A percentile compares a stretch with the other conserved stretches of the same genome.
Evolutionary conservation across 1,140 invertebrate genomes (phyloP).

Genomic region (Drosophila burlai): DNA sequence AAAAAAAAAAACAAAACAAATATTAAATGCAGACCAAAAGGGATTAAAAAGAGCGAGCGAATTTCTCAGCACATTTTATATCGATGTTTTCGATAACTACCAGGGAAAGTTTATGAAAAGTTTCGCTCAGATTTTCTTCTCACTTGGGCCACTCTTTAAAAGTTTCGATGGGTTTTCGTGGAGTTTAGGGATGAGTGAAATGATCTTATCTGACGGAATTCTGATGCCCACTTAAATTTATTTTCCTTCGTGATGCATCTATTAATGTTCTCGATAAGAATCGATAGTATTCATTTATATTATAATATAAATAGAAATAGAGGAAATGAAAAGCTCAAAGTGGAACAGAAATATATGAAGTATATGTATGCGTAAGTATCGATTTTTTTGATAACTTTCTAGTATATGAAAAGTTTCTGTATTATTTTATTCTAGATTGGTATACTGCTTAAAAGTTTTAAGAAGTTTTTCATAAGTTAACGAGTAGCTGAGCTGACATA

Average conservation of each 20-base stretch:
- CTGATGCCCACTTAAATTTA: conserved; percentile 3
- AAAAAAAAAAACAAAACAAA: conserved; percentile 11
- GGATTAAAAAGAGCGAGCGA: not conserved
- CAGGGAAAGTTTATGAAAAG: conserved; percentile 36
- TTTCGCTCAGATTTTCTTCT: conserved; percentile 7
- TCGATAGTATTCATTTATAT: too few relatives aligned
- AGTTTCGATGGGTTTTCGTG: conserved; percentile 10
- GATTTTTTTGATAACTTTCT: not conserved
- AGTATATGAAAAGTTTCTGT: not conserved
- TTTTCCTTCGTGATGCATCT: not conserved
- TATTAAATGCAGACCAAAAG: conserved; percentile 18
- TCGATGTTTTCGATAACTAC: conserved; percentile 27
- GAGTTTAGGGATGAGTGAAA: conserved; percentile 12
- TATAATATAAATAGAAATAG: not conserved
- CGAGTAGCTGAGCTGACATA: not conserved
- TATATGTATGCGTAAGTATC: not conserved
- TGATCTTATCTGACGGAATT: conserved; percentile 21
- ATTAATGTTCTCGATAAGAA: conserved; percentile 18
- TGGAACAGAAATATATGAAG: not conserved
- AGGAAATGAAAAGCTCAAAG: not conserved
- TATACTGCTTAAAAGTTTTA: not conserved
- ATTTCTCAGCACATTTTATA: conserved; percentile 38
- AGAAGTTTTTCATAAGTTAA: not conserved
- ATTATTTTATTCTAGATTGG: not conserved
- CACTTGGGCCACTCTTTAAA: conserved; percentile 15